Evolutionary conservation across 2,797 vertebrate species (phyloP), one percentile per base, ranked within the genome.

Genomic region (Heliangelus exortis): DNA sequence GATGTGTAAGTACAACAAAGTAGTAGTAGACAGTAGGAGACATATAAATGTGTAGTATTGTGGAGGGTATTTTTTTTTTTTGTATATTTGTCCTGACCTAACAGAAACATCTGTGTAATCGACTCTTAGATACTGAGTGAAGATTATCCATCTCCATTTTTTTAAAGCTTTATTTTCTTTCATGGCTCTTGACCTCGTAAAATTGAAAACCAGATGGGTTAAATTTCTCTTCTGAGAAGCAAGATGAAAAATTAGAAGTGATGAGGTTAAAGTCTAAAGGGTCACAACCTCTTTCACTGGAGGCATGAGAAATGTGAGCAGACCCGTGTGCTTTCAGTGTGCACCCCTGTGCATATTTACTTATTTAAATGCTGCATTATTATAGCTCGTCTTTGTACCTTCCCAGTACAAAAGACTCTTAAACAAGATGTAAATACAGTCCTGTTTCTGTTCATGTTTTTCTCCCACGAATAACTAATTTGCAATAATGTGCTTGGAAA

Each of bases 191-290:
- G 63, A 85, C 57, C 65, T 95, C 41, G 7, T 73, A 90, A 94
- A 93, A 95, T 74, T 33, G 68, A 93, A 95, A 92, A 90, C 76
- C 77, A 92, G 48, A 82, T 92, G 91, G 83, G 73, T 82, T 95
- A 84, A 65, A 92, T 96, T 92, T 96, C n/a, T 71, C 45, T 88
- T 57, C 18, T 6, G 10, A 87, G 65, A 90, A 67, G 6, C 13
- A 73, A 80, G 67, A 93, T 93, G 74, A 91, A 81, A 90, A 77
- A 87, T 67, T 47, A 83, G 81, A 88, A 93, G 65, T 29, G 92
- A 75, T 80, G 33, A 95, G 74, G 89, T 71, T 83, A 54, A 94
- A 95, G 54, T 78, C 81, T 84, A 19, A 85, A 84, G 89, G 68
- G 33, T 90, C 73, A 41, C 77, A 63, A 83, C 73, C 69, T 92